Base-by-base conservation (phyloP, 2,888 invertebrate genomes). In the Bombylius major region DNA sequence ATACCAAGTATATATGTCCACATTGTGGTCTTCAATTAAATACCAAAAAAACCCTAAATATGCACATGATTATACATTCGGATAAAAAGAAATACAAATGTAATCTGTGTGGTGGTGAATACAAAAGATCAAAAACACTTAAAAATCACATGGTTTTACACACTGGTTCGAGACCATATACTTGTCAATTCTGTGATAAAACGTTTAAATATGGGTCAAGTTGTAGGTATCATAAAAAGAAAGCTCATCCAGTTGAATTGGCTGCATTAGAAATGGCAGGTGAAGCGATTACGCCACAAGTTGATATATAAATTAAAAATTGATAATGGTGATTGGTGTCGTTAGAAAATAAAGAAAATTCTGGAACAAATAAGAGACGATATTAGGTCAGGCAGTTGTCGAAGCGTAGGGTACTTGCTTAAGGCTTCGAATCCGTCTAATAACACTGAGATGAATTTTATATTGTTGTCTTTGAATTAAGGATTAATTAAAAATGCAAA, bases 31-130 rank as follows among this genome's bases (percentile, higher is more conserved):
- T 68, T 6, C 63, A 70, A 56, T 64, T 77, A 3, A 76, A 76
- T 51, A 77, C 77, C 4, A 68, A 73, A 5, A 67, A 76, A n/a
- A 77, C 77, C 0, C 66, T 77, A 4, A 67, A 73, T 50, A 76
- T 75, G 70, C 77, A 77, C 60, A 70, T 76, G 58, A 60, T 71
- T 23, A 71, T 72, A 0, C 73, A 73, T 58, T 69, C 70, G 11
- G 70, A 73, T 58, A 65, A 65, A 11, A 70, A 70, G 45, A 68
- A 69, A 49, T 69, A 64, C 50, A 73, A 73, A 59, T 73, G 73
- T 13, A 66, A 71, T 56, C 69, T 68, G 13, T 73, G 73, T 51
- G 68, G 65, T 7, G 67, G 68, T 5, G 67, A 69, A n/a, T 75
- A 71, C 55, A 75, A 75, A 51, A 66, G 74, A 5, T 67, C 70